Conservation (phyloP, 2,113 vertebrate genomes). For the Passer montanus region DNA sequence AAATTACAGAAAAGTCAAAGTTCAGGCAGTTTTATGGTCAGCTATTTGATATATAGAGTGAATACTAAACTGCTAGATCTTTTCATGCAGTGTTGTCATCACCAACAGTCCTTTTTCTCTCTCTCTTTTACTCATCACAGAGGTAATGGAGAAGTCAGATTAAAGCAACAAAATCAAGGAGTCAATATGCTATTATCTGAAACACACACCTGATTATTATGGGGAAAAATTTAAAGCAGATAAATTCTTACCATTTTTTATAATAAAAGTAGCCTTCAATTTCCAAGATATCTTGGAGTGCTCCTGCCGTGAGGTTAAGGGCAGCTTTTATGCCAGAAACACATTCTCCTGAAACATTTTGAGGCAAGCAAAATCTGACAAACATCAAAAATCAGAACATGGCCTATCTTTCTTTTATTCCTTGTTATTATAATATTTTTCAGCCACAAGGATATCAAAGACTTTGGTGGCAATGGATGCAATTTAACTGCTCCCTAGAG, state of each 20-base stretch:
- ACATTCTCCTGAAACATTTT: not conserved
- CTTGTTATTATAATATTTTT: slow-evolving; percentile 11
- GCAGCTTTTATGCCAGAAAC: not conserved
- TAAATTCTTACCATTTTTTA: not conserved
- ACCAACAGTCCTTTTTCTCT: not conserved
- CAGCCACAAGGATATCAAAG: not conserved
- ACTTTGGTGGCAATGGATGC: not conserved
- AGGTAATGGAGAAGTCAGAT: not conserved
- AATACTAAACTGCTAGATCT: not conserved
- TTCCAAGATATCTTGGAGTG: not conserved
- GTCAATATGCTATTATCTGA: not conserved
- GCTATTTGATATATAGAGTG: not conserved
- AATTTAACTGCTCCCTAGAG: slow-evolving; percentile 29
- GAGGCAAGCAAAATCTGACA: not conserved
- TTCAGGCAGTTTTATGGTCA: not conserved
- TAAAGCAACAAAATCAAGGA: not conserved
- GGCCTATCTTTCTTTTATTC: not conserved
- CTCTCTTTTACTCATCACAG: not conserved
- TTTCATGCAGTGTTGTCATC: not conserved
- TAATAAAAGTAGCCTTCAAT: not conserved
- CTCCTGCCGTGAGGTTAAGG: not conserved
- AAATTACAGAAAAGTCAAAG: not conserved
- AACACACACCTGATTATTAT: not conserved
- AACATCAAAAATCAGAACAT: not conserved
- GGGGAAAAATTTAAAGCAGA: not conserved